phyloP scores from a whole-genome alignment of 2,113 vertebrate species.

The Salvelinus fontinalis region DNA sequence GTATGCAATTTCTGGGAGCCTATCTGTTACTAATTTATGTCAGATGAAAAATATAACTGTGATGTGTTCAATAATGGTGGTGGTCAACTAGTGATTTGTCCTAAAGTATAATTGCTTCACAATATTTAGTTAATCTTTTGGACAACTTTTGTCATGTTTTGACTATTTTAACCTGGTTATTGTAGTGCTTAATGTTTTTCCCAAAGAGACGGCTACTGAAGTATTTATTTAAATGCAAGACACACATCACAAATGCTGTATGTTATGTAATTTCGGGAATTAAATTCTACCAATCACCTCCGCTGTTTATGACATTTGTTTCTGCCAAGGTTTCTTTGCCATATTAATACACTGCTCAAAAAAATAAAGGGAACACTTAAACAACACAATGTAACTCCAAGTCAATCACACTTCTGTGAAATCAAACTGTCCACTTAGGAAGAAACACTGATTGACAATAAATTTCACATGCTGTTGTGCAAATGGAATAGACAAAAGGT shows the following conservation, averaged over 20 bases:
- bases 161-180: too few species aligned
- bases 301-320: neutral
- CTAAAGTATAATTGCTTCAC: conserved; percentile 34
- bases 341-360: too few species aligned
- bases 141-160: neutral
- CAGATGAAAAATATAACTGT: conserved; percentile 21
- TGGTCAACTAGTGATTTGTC: conserved; percentile 28
- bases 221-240: conserved; percentile 19
- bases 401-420: too few species aligned
- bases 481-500: too few species aligned
- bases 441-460: too few species aligned
- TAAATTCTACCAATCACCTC: conserved; percentile 25
- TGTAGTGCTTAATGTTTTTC: conserved; percentile 7
- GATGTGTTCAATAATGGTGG: conserved; percentile 25
- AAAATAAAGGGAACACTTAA: too few species aligned
- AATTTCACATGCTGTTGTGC: too few species aligned
- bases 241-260: conserved; percentile 13
- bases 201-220: neutral
- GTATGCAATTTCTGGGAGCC: conserved; percentile 33
- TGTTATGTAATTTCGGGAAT: conserved; percentile 51
- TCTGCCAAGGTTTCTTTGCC: neutral
- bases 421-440: too few species aligned
- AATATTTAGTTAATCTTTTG: neutral
- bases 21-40: conserved; percentile 9
- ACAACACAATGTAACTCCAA: too few species aligned